Evolutionary conservation across 2,113 vertebrate genomes (phyloP).

Genomic region (Nanorana parkeri): DNA sequence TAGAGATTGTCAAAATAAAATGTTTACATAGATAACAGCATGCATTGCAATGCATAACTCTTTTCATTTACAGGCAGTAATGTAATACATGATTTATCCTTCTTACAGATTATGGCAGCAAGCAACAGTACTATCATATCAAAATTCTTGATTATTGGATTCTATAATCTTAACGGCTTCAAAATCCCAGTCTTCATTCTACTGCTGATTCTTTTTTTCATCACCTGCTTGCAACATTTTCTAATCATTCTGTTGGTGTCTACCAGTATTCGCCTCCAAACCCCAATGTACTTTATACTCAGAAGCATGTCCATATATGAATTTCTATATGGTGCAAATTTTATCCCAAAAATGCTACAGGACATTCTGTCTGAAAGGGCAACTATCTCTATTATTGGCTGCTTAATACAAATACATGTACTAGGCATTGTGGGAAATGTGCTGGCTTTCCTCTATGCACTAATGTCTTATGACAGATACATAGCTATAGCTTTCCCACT

Average conservation of each 20-base stretch:
- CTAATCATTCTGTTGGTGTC: slow-evolving; percentile 12
- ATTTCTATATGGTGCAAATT: background rate
- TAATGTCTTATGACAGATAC: slow-evolving; percentile 35
- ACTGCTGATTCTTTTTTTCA: background rate
- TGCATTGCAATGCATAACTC: background rate
- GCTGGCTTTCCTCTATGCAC: background rate
- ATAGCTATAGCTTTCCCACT: slow-evolving; percentile 5
- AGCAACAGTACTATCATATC: background rate
- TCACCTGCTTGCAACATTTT: background rate
- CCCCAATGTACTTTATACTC: slow-evolving; percentile 20
- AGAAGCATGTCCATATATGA: slow-evolving; percentile 1
- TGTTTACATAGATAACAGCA: no score
- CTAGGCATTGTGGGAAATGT: background rate
- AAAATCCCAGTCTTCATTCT: slow-evolving; percentile 18
- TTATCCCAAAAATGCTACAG: slow-evolving; percentile 29
- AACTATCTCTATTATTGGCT: background rate
- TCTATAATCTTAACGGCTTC: background rate
- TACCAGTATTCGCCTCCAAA: background rate
- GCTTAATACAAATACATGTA: background rate
- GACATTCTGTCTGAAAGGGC: background rate
- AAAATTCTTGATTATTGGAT: slow-evolving; percentile 14
- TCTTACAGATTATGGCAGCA: no score
- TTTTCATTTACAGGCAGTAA: background rate
- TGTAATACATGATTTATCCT: no score
- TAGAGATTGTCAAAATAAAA: no score